phyloP scores from a whole-genome alignment of 2,888 invertebrate species.

The Zaprionus lineosus region DNA sequence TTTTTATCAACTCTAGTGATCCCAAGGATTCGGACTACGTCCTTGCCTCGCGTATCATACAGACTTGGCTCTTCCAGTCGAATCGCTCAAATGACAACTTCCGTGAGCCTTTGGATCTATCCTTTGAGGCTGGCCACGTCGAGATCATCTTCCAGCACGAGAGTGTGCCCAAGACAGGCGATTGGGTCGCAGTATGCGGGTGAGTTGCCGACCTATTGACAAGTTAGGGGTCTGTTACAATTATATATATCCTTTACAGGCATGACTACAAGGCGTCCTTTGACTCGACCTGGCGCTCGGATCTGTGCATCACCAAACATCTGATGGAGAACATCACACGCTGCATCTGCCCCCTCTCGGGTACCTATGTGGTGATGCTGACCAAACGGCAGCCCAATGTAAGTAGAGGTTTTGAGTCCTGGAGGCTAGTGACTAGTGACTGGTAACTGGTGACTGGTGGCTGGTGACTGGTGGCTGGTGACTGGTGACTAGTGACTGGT shows the following conservation, averaged over 20 bases:
- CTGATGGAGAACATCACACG: slow-evolving; percentile 84
- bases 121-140: slow-evolving; percentile 82
- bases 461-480: too few relatives aligned
- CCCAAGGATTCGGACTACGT: slow-evolving; percentile 81
- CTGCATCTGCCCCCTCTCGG: slow-evolving; percentile 86
- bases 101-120: slow-evolving; percentile 80
- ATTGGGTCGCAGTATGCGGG: slow-evolving; percentile 83
- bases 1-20: slow-evolving; percentile 63
- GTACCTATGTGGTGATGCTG: slow-evolving; percentile 86
- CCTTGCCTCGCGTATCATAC: slow-evolving; percentile 82
- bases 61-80: slow-evolving; percentile 82
- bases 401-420: too few relatives aligned
- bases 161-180: slow-evolving; percentile 74
- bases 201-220: slow-evolving; percentile 53
- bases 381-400: slow-evolving; percentile 84
- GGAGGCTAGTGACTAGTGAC: too few relatives aligned
- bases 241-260: slow-evolving; percentile 42
- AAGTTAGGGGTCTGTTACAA: background rate
- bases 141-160: slow-evolving; percentile 83
- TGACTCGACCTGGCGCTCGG: slow-evolving; percentile 86
- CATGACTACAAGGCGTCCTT: slow-evolving; percentile 83
- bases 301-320: slow-evolving; percentile 84
- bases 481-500: too few relatives aligned
- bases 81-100: slow-evolving; percentile 82
- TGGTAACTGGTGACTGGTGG: too few relatives aligned